Percentiles rank a stretch among this genome's conserved stretches.
phyloP scores from a whole-genome alignment of 2,797 vertebrate species.

The Pangasius sanitwongsei region DNA sequence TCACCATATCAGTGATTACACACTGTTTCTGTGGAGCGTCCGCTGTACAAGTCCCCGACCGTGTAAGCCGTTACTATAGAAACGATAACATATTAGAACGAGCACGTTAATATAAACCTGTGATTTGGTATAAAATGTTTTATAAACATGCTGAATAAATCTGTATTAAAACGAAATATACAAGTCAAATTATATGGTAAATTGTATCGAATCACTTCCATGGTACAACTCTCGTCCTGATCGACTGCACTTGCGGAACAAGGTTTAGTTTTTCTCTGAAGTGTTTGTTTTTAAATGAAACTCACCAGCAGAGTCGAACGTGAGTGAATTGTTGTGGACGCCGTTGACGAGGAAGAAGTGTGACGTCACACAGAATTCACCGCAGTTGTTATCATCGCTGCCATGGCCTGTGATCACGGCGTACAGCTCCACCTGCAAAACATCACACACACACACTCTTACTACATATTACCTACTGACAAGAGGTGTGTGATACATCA shows the following conservation, averaged over 20 bases:
- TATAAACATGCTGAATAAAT: neutral
- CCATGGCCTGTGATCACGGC: conserved; percentile 81
- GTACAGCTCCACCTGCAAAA: conserved; percentile 77
- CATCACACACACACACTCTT: neutral
- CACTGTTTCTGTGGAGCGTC: too few species aligned
- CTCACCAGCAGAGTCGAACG: conserved; percentile 76
- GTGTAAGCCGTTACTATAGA: too few species aligned
- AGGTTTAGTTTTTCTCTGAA: neutral
- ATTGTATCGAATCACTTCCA: neutral
- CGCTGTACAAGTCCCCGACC: too few species aligned
- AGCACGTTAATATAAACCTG: neutral
- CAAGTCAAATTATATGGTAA: neutral
- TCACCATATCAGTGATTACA: too few species aligned
- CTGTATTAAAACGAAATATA: too few species aligned
- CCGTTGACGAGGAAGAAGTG: conserved; percentile 77
- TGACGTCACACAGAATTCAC: conserved; percentile 81
- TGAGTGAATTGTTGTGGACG: conserved; percentile 69
- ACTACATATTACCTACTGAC: neutral
- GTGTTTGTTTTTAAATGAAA: neutral
- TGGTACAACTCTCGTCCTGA: neutral
- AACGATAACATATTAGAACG: too few species aligned
- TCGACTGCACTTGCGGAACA: neutral
- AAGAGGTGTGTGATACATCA: neutral
- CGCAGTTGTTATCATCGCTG: conserved; percentile 75
- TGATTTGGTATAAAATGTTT: neutral